Percentiles rank a stretch among this genome's conserved stretches.
These are phyloP conservation scores for Willisornis vidua DNA, from an alignment of 2,113 vertebrate species.

Conservation along the genomic window DNA sequence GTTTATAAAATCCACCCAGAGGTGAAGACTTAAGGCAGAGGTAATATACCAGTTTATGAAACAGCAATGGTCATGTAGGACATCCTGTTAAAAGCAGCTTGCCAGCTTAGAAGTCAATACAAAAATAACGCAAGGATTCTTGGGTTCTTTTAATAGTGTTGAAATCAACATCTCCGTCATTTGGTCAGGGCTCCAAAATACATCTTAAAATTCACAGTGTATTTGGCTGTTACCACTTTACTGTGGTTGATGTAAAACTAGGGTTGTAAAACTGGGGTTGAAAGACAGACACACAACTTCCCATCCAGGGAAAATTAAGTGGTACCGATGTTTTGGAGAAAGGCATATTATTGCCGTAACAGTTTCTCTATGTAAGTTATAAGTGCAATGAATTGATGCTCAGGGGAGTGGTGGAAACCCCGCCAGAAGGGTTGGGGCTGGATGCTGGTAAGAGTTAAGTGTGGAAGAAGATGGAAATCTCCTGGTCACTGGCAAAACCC, in stretches of 20 bases:
- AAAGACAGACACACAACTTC: neutral
- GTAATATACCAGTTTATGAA: neutral
- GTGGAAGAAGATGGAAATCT: neutral
- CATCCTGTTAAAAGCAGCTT: neutral
- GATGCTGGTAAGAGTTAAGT: neutral
- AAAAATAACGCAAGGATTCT: neutral
- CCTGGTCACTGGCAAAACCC: neutral
- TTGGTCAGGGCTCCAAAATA: neutral
- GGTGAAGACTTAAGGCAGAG: neutral
- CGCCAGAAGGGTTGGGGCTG: fast-evolving
- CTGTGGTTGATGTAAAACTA: fast-evolving
- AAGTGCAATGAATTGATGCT: neutral
- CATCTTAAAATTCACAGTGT: neutral
- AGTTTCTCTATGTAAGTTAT: neutral
- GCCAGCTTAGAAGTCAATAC: neutral
- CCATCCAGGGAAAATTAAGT: neutral
- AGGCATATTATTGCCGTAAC: neutral
- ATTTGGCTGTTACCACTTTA: neutral
- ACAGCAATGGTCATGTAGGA: neutral
- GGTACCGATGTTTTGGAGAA: neutral
- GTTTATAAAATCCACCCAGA: neutral
- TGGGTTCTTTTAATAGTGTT: neutral
- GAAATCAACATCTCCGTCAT: neutral
- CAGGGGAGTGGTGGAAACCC: neutral
- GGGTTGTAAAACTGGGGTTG: neutral